Evolutionary conservation across 1,140 invertebrate species (phyloP).

Genomic region (Lucilia cuprina): DNA sequence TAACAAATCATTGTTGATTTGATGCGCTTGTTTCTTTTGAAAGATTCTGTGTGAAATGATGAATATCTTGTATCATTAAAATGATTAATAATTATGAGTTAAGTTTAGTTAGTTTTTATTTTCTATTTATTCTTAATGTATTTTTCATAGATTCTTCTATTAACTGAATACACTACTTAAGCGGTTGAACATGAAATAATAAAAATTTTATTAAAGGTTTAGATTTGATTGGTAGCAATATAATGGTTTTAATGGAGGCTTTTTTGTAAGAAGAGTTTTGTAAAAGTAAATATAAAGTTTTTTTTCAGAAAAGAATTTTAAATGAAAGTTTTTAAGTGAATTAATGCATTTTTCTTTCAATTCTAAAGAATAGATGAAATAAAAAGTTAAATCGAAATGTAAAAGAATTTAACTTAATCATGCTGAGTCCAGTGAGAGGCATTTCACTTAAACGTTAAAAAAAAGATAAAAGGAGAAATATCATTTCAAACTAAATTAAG

Average conservation of each 20-base stretch:
- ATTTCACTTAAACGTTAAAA: not conserved
- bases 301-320: not conserved
- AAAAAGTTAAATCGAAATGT: too few relatives aligned
- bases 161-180: not conserved
- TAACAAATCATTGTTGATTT: not conserved
- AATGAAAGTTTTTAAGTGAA: not conserved
- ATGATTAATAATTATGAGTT: slow-evolving; percentile 10
- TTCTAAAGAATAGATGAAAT: too few relatives aligned
- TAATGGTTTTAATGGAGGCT: not conserved
- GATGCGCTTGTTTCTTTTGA: not conserved
- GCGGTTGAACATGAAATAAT: not conserved
- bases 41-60: not conserved
- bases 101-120: not conserved
- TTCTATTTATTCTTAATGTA: not conserved
- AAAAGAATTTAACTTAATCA: not conserved
- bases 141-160: not conserved
- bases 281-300: not conserved
- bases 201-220: not conserved
- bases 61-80: not conserved
- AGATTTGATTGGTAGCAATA: not conserved
- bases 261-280: not conserved
- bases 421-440: not conserved
- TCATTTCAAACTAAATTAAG: too few relatives aligned
- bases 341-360: too few relatives aligned
- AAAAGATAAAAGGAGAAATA: not conserved